Conservation (phyloP, 2,888 invertebrate species). For the Aphodius granarius region DNA sequence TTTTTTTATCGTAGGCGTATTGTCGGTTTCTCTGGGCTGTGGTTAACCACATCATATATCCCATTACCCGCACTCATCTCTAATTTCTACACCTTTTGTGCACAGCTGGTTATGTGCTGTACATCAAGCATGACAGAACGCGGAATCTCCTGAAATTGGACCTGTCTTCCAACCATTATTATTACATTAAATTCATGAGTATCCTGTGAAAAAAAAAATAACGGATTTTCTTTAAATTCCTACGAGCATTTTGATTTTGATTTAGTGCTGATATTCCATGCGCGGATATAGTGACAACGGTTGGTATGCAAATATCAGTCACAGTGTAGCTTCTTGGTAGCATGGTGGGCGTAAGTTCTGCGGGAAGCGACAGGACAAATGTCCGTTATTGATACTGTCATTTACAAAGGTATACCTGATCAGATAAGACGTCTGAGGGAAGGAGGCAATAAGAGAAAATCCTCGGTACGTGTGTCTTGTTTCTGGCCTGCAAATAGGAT, state of each 20-base stretch:
- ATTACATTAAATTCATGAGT: no score
- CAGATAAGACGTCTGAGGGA: conserved; percentile 36
- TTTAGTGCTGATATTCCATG: no score
- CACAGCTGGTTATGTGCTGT: neutral
- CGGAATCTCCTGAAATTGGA: neutral
- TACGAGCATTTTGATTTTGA: no score
- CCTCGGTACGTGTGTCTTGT: neutral
- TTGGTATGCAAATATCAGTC: conserved; percentile 13
- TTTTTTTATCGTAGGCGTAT: neutral
- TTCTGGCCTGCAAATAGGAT: neutral
- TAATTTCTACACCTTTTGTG: conserved; percentile 3
- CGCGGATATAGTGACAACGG: conserved; percentile 12
- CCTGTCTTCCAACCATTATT: neutral
- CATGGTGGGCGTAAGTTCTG: conserved; percentile 37
- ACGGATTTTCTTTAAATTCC: no score
- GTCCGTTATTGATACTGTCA: conserved; percentile 49
- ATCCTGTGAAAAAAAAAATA: no score
- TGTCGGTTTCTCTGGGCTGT: neutral
- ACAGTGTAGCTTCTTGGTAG: conserved; percentile 37
- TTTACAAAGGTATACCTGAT: conserved; percentile 47
- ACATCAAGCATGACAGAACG: neutral
- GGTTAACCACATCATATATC: neutral
- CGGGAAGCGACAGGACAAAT: conserved; percentile 43
- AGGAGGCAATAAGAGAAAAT: conserved; percentile 16
- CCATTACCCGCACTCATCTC: conserved; percentile 1